Conservation (phyloP, 2,797 vertebrate species). For the Acanthurus tractus region DNA sequence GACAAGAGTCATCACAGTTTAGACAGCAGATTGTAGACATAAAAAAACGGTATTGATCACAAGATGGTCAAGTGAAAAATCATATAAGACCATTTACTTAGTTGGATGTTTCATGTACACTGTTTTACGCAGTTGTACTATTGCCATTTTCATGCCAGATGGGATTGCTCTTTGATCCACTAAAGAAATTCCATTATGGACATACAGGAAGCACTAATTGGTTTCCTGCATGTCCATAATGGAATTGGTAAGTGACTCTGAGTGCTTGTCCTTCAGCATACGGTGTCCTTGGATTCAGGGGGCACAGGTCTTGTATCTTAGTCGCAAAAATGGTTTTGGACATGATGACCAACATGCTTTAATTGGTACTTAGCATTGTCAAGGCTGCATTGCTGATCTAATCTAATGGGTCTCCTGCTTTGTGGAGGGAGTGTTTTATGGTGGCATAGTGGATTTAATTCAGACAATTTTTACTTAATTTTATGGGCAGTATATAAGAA, state of each 20-base stretch:
- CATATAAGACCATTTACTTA: slow-evolving; percentile 18
- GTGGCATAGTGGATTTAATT: slow-evolving; percentile 9
- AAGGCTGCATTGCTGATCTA: slow-evolving; percentile 28
- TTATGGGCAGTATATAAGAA: neutral
- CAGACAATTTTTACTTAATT: neutral
- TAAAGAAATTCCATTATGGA: slow-evolving; percentile 71
- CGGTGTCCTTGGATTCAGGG: slow-evolving; percentile 67
- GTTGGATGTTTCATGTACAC: slow-evolving; percentile 4
- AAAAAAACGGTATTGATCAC: too few relatives aligned
- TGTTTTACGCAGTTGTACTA: slow-evolving; percentile 19
- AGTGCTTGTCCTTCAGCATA: slow-evolving; percentile 70
- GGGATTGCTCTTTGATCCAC: slow-evolving; percentile 45
- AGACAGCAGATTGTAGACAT: too few relatives aligned
- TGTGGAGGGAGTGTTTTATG: neutral
- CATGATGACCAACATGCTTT: slow-evolving; percentile 68
- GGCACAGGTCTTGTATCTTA: slow-evolving; percentile 50
- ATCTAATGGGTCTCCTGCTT: slow-evolving; percentile 39
- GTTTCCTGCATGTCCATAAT: slow-evolving; percentile 51
- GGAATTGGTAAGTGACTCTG: slow-evolving; percentile 57
- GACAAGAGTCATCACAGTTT: too few relatives aligned
- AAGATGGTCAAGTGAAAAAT: slow-evolving; percentile 11
- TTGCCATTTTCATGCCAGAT: slow-evolving; percentile 33
- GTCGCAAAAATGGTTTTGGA: slow-evolving; percentile 70
- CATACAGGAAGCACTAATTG: slow-evolving; percentile 75
- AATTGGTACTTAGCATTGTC: slow-evolving; percentile 59